A percentile compares a stretch with the other conserved stretches of the same genome.
Evolutionary conservation across 2,888 invertebrate species (phyloP).

Genomic region (Pycnomerus fuliginosus): DNA sequence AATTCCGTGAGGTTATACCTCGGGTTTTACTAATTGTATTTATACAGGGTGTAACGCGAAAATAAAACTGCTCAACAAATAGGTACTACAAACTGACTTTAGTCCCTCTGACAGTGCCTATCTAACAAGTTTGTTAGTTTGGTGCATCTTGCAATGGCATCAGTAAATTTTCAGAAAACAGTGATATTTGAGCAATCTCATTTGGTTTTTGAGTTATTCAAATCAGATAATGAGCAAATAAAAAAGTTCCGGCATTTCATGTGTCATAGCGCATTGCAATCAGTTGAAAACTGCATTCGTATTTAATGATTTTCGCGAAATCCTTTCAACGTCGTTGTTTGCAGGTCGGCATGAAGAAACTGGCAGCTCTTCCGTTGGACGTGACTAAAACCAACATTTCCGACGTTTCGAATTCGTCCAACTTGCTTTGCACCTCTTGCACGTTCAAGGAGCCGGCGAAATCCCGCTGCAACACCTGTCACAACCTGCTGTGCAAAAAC

Average conservation of each 20-base stretch:
- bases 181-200: too few relatives aligned
- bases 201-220: not conserved
- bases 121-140: too few relatives aligned
- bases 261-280: not conserved
- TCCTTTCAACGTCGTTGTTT: conserved; percentile 11
- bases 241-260: not conserved
- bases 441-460: conserved; percentile 93
- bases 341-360: conserved; percentile 72
- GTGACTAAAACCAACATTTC: conserved; percentile 83
- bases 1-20: too few relatives aligned
- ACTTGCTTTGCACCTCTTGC: conserved; percentile 85
- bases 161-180: conserved; percentile 5
- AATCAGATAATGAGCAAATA: not conserved
- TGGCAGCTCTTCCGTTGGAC: conserved; percentile 79
- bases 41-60: too few relatives aligned
- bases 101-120: too few relatives aligned
- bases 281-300: not conserved
- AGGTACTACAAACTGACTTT: too few relatives aligned
- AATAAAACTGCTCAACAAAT: too few relatives aligned
- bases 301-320: conserved; percentile 1
- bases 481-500: conserved; percentile 88
- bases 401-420: conserved; percentile 71
- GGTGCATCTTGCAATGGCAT: too few relatives aligned
- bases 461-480: conserved; percentile 92
- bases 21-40: too few relatives aligned